Evolutionary conservation across 2,797 vertebrate species (phyloP).

Genomic region (Aplochiton taeniatus): DNA sequence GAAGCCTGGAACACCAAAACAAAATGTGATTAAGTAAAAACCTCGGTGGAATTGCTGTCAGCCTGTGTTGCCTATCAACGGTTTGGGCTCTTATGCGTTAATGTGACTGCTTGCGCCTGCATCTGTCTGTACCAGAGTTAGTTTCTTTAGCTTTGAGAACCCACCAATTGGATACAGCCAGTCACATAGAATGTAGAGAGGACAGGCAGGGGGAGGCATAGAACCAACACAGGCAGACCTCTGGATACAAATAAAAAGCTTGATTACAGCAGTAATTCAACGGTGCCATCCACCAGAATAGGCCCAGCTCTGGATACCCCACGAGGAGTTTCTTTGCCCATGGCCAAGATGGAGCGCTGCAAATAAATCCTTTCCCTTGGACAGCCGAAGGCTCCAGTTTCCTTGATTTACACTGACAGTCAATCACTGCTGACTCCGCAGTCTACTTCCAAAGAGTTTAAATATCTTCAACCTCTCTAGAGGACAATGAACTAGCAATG

Average conservation of each 20-base stretch:
- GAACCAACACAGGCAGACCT: constrained; percentile 15
- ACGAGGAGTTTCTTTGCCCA: constrained; percentile 55
- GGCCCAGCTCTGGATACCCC: constrained; percentile 50
- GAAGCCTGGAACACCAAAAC: too few relatives aligned
- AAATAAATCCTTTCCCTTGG: constrained; percentile 49
- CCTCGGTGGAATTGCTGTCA: too few relatives aligned
- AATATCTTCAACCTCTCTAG: too few relatives aligned
- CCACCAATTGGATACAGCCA: too few relatives aligned
- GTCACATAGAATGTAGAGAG: too few relatives aligned
- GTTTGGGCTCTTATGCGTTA: too few relatives aligned
- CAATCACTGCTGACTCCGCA: constrained; percentile 54
- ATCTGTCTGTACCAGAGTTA: too few relatives aligned
- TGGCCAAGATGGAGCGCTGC: constrained; percentile 56
- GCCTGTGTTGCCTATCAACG: too few relatives aligned
- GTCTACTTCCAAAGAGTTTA: neutral
- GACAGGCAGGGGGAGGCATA: neutral
- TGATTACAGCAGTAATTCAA: constrained; percentile 41
- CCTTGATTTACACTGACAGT: constrained; percentile 42
- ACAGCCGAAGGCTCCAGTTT: constrained; percentile 19
- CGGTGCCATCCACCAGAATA: constrained; percentile 28
- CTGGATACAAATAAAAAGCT: constrained; percentile 33
- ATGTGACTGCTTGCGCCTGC: too few relatives aligned
- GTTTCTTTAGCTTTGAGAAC: too few relatives aligned
- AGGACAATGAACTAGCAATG: constrained; percentile 23
- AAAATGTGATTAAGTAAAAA: too few relatives aligned